Conservation (phyloP, 2,888 invertebrate genomes). For the Leistus spinibarbis region DNA sequence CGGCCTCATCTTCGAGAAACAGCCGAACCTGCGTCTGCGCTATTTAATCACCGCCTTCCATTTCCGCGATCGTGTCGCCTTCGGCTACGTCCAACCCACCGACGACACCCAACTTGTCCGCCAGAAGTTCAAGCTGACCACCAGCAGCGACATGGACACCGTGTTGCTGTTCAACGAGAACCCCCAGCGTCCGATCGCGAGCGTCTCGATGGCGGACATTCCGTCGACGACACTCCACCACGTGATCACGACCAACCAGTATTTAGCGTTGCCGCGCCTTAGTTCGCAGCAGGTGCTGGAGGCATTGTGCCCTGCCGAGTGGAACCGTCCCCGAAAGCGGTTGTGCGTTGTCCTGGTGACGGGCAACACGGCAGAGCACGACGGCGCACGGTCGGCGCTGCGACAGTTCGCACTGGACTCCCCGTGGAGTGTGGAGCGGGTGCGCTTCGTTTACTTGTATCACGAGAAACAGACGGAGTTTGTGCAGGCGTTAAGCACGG, state of each 20-base stretch:
- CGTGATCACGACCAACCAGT: slow-evolving; percentile 87
- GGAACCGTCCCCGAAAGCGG: slow-evolving; percentile 75
- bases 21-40: slow-evolving; percentile 76
- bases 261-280: slow-evolving; percentile 83
- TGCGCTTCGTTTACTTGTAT: slow-evolving; percentile 88
- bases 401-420: slow-evolving; percentile 73
- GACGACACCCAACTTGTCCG: slow-evolving; percentile 71
- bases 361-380: slow-evolving; percentile 64
- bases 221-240: slow-evolving; percentile 86
- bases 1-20: slow-evolving; percentile 84
- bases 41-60: slow-evolving; percentile 89
- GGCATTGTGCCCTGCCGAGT: slow-evolving; percentile 87
- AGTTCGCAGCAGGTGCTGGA: slow-evolving; percentile 91
- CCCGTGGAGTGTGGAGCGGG: slow-evolving; percentile 69
- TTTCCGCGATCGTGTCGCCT: slow-evolving; percentile 83
- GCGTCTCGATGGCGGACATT: slow-evolving; percentile 88
- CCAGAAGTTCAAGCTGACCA: slow-evolving; percentile 72
- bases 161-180: slow-evolving; percentile 91
- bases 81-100: slow-evolving; percentile 65
- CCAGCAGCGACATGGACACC: slow-evolving; percentile 68
- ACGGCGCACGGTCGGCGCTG: slow-evolving; percentile 70
- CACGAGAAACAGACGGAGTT: slow-evolving; percentile 84
- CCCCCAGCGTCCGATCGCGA: slow-evolving; percentile 77
- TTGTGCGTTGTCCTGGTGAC: slow-evolving; percentile 83
- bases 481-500: slow-evolving; percentile 72